Evolutionary conservation across 2,797 vertebrate genomes (phyloP), one percentile per base, ranked within the genome.

Genomic region (Melanotaenia trifasciata): DNA sequence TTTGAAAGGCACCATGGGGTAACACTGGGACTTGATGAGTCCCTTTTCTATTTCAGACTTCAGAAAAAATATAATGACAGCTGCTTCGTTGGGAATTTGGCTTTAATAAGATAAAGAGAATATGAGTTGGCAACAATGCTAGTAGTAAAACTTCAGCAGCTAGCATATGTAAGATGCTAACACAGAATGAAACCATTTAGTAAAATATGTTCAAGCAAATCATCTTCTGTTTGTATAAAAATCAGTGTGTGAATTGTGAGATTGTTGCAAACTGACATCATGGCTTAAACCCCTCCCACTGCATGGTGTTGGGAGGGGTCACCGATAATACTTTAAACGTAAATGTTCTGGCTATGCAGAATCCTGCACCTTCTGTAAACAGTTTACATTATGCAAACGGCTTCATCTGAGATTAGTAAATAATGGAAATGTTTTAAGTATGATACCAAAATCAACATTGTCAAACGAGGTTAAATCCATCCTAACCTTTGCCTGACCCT

Each of bases 391-490:
- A 22, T 69, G 18, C 67, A 68, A 61, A 67, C 26, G 1, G 24
- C 58, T 64, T 61, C 32, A 20, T 70, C 40, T 76, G 65, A 57
- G 38, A 76, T 76, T 51, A 62, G 11, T 38, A 62, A 68, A 13
- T 24, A 38, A 64, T 61, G 20, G 40, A 65, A 71, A 70, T 24
- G n/a, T 18, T 63, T 38, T 18, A 35, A 57, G 12, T 43, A 54
- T 68, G 26, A 74, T 70, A 53, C 10, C 40, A 72, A 79, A 82
- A 61, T 47, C 45, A 85, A 77, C 51, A 28, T 4, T 56, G 73
- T 59, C 24, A 59, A 64, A 83, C 69, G 54, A 24, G 53, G 72
- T 72, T 53, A 78, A 83, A 84, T 75, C 83, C 73, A 53, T 51
- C 35, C 43, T 65, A 38, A 79, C 79, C 72, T 74, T 64, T 58